phyloP scores from a whole-genome alignment of 1,140 invertebrate genomes.

The Scaptomyza hsui region DNA sequence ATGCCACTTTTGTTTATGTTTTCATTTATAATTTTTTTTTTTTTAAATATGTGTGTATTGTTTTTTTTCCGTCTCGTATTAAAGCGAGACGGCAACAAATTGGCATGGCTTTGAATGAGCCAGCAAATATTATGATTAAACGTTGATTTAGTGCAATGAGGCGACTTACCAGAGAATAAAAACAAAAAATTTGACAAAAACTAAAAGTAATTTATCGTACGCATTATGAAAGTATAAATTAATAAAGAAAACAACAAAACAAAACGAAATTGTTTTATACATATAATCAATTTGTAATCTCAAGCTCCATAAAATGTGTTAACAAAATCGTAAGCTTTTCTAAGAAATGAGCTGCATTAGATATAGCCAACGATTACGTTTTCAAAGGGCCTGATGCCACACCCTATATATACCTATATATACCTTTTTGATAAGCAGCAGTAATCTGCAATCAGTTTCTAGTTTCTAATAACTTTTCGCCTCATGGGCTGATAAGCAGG shows the following conservation, averaged over 20 bases:
- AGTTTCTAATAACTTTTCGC: too few species aligned
- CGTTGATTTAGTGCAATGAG: constrained; percentile 67
- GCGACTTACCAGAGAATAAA: constrained; percentile 26
- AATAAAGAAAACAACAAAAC: constrained; percentile 40
- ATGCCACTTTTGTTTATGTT: constrained; percentile 62
- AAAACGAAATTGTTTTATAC: too few species aligned
- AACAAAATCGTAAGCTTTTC: too few species aligned
- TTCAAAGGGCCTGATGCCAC: too few species aligned
- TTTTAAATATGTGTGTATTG: constrained; percentile 44
- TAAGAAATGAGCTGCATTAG: too few species aligned
- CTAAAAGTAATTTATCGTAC: constrained; percentile 24
- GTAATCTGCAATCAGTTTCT: too few species aligned
- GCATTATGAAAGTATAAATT: constrained; percentile 33
- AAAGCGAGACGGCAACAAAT: constrained; percentile 46
- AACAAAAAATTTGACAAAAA: constrained; percentile 35
- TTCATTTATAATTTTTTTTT: constrained; percentile 36
- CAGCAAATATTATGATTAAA: constrained; percentile 26
- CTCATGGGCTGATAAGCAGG: too few species aligned
- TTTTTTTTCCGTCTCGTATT: constrained; percentile 42
- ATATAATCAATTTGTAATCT: too few species aligned
- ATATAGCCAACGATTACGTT: too few species aligned
- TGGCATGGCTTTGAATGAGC: constrained; percentile 41
- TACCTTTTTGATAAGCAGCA: too few species aligned
- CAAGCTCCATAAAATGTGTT: too few species aligned
- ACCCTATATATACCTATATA: too few species aligned